phyloP scores from a whole-genome alignment of 2,797 vertebrate species.

The Peromyscus nudipes region DNA sequence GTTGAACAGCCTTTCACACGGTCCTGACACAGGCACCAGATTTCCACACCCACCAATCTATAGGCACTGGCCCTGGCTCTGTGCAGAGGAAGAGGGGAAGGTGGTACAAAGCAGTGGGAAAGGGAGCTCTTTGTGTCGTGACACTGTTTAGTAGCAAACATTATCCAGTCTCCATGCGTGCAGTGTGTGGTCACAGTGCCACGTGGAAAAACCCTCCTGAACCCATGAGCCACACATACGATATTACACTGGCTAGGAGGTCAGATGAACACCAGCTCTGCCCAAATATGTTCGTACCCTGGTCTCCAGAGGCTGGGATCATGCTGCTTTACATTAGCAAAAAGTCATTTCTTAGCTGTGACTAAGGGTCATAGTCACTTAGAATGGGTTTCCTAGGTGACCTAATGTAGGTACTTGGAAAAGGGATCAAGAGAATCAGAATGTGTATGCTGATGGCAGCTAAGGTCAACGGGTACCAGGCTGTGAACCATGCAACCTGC shows the following conservation, averaged over 20 bases:
- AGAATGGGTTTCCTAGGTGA: background rate
- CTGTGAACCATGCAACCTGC: no score
- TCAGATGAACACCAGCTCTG: background rate
- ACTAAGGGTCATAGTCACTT: background rate
- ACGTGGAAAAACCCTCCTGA: rapidly evolving
- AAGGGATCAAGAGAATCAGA: background rate
- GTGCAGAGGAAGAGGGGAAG: background rate
- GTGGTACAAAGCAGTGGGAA: background rate
- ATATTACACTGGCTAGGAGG: no score
- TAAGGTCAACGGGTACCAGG: no score
- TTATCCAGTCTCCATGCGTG: rapidly evolving
- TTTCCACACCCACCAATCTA: background rate
- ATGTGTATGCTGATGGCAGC: background rate
- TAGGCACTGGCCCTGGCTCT: background rate
- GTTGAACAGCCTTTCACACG: rapidly evolving
- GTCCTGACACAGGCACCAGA: background rate
- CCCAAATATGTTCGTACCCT: background rate
- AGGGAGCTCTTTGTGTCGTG: background rate
- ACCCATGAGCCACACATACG: background rate
- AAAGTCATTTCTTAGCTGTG: background rate
- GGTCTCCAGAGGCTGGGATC: background rate
- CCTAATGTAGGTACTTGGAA: background rate
- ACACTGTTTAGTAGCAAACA: background rate
- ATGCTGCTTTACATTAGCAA: background rate
- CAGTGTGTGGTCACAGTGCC: background rate